These are phyloP conservation scores for Sphenodon punctatus DNA, from an alignment of 2,797 vertebrate genomes.

Conservation along the genomic window DNA sequence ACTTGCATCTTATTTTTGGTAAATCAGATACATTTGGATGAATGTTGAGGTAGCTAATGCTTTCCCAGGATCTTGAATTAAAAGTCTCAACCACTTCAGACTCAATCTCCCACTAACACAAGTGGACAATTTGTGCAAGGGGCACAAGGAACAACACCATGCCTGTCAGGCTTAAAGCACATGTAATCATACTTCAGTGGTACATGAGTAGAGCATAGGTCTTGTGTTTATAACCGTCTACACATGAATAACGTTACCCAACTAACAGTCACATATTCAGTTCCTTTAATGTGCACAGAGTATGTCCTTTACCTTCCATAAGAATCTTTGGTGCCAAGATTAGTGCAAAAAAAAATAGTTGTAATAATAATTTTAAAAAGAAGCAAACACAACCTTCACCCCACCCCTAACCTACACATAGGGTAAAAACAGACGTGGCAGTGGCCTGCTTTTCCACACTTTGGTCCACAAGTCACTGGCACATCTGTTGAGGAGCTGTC, in stretches of 20 bases:
- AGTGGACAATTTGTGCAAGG: neutral
- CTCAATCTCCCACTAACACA: neutral
- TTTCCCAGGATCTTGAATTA: neutral
- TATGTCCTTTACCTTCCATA: neutral
- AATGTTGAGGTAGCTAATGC: neutral
- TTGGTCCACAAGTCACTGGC: no score
- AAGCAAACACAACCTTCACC: neutral
- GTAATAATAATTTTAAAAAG: no score
- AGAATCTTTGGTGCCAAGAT: neutral
- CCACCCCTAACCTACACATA: no score
- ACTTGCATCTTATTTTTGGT: neutral
- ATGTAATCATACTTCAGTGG: neutral
- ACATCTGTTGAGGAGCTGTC: no score
- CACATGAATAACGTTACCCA: neutral
- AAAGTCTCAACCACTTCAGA: rapidly evolving
- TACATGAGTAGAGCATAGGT: neutral
- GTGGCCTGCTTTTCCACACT: no score
- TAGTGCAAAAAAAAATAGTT: neutral
- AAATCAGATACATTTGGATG: neutral
- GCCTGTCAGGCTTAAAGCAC: no score
- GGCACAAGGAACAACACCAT: neutral
- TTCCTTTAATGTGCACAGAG: neutral
- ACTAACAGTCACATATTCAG: neutral
- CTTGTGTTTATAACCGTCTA: neutral
- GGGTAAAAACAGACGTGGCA: no score